Evolutionary conservation across 2,888 invertebrate genomes (phyloP).

Genomic region (Phragmatobia fuliginosa): DNA sequence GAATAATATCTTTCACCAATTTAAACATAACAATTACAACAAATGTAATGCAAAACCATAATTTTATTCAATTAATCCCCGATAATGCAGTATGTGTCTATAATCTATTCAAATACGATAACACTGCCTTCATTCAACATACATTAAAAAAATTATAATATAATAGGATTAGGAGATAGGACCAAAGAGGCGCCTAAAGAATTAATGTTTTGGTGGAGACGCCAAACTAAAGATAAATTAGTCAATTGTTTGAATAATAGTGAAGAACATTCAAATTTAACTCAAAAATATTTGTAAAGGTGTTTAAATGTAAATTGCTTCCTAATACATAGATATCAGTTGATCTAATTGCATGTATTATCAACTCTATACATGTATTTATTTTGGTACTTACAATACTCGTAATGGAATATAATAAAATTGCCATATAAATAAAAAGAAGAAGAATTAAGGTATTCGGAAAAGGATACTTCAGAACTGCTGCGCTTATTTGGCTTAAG

Average conservation of each 20-base stretch:
- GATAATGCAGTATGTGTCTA: slow-evolving; percentile 41
- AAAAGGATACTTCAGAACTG: background rate
- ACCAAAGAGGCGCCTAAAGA: slow-evolving; percentile 49
- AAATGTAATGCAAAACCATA: slow-evolving; percentile 13
- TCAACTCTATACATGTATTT: background rate
- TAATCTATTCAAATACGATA: slow-evolving; percentile 44
- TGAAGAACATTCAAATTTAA: background rate
- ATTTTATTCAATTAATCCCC: slow-evolving; percentile 36
- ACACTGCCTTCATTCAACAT: slow-evolving; percentile 32
- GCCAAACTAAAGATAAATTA: slow-evolving; percentile 45
- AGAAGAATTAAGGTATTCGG: too few relatives aligned
- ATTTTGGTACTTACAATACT: background rate
- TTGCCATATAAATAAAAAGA: background rate
- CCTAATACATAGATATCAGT: background rate
- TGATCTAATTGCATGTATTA: background rate
- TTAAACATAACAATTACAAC: too few relatives aligned
- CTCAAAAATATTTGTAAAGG: background rate
- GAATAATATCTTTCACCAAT: too few relatives aligned
- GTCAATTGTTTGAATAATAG: background rate
- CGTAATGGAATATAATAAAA: background rate
- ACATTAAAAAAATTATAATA: slow-evolving; percentile 47
- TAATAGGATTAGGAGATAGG: slow-evolving; percentile 58
- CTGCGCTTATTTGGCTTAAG: background rate
- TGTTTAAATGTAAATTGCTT: background rate
- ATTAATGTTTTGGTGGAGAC: slow-evolving; percentile 59